Percentiles rank a stretch among this genome's conserved stretches.
Evolutionary conservation across 2,888 invertebrate genomes (phyloP).

Genomic region (Stramonita haemastoma): DNA sequence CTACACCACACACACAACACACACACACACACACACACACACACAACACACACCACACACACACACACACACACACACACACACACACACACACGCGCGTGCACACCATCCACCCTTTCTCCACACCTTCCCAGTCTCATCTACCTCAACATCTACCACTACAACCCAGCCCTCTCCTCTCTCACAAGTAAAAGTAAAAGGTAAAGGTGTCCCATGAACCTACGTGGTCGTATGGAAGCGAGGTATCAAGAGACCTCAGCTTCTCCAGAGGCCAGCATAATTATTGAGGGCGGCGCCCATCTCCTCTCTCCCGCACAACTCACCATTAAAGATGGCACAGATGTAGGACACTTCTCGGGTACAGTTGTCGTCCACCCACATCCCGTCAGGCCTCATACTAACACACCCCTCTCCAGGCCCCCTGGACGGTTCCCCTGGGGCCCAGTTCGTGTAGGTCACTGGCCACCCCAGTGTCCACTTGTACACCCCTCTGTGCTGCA

Average conservation of each 20-base stretch:
- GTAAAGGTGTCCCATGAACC: too few species aligned
- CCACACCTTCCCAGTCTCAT: not conserved
- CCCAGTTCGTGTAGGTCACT: constrained; percentile 63
- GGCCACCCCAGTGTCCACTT: constrained; percentile 64
- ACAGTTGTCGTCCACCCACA: constrained; percentile 61
- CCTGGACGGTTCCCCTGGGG: constrained; percentile 54
- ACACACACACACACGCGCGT: not conserved
- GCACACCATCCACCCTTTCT: not conserved
- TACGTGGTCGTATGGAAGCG: too few species aligned
- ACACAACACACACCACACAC: too few species aligned
- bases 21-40: too few species aligned
- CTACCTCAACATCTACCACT: not conserved
- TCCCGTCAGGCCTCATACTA: constrained; percentile 51
- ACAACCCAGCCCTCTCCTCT: not conserved
- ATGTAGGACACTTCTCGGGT: constrained; percentile 50
- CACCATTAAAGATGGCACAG: constrained; percentile 64
- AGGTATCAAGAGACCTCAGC: too few species aligned
- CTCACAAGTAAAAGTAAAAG: too few species aligned
- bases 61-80: not conserved
- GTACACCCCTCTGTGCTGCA: constrained; percentile 58
- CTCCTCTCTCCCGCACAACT: not conserved
- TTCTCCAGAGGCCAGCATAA: too few species aligned
- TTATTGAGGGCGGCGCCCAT: too few species aligned
- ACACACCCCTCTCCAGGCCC: constrained; percentile 59
- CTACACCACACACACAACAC: too few species aligned